Evolutionary conservation across 2,113 vertebrate species (phyloP), one percentile per base, ranked within the genome.

Genomic region (Dryoscopus gambensis): DNA sequence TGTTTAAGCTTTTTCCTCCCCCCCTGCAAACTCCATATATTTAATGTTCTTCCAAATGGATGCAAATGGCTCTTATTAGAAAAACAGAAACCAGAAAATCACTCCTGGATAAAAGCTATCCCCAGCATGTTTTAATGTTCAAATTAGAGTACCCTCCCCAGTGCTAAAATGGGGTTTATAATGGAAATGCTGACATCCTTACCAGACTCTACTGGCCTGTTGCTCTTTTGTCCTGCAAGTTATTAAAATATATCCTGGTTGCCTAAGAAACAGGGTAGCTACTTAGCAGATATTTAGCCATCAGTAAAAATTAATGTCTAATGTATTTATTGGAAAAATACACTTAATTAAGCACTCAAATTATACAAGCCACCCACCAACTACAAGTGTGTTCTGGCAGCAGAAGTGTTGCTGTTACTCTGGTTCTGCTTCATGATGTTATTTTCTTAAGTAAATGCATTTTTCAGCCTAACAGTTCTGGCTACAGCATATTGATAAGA

Each of bases 241-340:
- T 96, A 97, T 89, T 97, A 91, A 95, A 87, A 93, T 57, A 35
- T 69, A 71, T 70, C 39, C 47, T 90, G 65, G 69, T 97, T 97
- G 97, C 94, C 93, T 90, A 28, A 97, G 95, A 96, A 67, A 96
- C 65, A 69, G 75, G 65, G 35, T 83, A 96, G 87, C 57, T 81
- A 91, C 96, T 97, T 90, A 82, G 91, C 87, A 97, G 95, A 93
- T 94, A 92, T 95, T 96, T 96, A 94, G 75, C 73, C 64, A 95
- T 95, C 94, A 97, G 87, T 97, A 95, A 94, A 97, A 95, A 96
- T 94, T 94, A 91, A 90, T 96, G 94, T 83, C 86, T 59, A 77
- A 88, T 44, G 63, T 79, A 95, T 95, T 95, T 95, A 92, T 82
- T 94, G 85, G 79, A 90, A 94, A 96, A 95, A 96, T 70, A 19